Percentiles rank a stretch among this genome's conserved stretches.
These are phyloP conservation scores for Tauraco erythrolophus DNA, from an alignment of 2,113 vertebrate genomes.

Conservation along the genomic window DNA sequence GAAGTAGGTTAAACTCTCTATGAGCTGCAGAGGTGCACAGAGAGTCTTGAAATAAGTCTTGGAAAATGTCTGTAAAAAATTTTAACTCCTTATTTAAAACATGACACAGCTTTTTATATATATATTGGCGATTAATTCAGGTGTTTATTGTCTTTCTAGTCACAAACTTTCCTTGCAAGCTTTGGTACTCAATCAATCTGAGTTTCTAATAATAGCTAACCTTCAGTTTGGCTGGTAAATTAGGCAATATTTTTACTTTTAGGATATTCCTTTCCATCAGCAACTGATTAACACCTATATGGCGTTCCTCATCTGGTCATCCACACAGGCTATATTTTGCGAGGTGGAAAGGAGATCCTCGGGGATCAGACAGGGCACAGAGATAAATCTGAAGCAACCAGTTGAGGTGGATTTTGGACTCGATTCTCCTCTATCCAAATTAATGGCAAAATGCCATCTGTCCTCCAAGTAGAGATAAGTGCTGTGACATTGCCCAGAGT, in stretches of 20 bases:
- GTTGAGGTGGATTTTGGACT: not conserved
- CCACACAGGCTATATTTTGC: not conserved
- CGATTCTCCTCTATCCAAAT: not conserved
- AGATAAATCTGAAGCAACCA: not conserved
- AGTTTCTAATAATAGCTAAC: not conserved
- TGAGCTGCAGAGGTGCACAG: not conserved
- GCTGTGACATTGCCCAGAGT: rapidly evolving
- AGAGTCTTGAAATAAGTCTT: not conserved
- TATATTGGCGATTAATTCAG: not conserved
- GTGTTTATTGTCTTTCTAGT: not conserved
- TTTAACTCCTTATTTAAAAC: not conserved
- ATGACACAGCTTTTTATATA: too few relatives aligned
- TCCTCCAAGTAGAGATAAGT: not conserved
- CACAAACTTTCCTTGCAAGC: not conserved
- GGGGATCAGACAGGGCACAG: not conserved
- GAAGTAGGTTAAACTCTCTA: not conserved
- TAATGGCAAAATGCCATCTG: not conserved
- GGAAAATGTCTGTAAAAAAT: not conserved
- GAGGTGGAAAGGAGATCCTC: not conserved
- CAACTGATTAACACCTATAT: not conserved
- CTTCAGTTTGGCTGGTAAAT: not conserved
- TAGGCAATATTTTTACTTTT: not conserved
- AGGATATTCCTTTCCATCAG: not conserved
- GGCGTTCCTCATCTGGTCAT: not conserved
- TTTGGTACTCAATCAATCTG: not conserved